phyloP scores from a whole-genome alignment of 2,797 vertebrate species.

The Coracias cyanogaster region DNA sequence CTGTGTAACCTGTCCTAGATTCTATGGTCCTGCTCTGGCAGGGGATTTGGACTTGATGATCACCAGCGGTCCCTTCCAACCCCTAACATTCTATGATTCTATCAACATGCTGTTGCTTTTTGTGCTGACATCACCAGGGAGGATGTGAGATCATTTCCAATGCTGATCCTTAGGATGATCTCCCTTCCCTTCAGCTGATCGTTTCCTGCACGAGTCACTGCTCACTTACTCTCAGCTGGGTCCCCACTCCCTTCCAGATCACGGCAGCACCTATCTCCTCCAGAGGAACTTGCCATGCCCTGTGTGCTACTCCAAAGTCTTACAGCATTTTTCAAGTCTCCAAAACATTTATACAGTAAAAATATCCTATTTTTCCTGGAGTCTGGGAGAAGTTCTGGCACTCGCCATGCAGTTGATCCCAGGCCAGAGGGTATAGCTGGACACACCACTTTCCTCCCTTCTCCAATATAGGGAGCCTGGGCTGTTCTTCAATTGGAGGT shows the following conservation, averaged over 20 bases:
- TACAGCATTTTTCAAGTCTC: not conserved
- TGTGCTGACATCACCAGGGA: not conserved
- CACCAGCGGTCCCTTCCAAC: too few species aligned
- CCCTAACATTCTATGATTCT: not conserved
- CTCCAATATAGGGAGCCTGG: not conserved
- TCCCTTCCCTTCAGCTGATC: not conserved
- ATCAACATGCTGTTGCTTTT: not conserved
- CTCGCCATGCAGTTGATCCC: fast-evolving
- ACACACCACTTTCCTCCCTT: not conserved
- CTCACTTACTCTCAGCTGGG: not conserved
- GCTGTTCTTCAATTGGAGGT: not conserved
- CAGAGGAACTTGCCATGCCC: not conserved
- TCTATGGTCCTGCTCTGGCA: too few species aligned
- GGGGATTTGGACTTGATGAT: too few species aligned
- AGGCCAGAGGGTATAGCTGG: not conserved
- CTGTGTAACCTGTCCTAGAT: too few species aligned
- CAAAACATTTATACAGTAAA: not conserved
- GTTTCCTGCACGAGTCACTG: not conserved
- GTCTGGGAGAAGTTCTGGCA: not conserved
- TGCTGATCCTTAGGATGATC: not conserved
- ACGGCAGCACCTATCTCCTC: not conserved
- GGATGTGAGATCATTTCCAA: not conserved
- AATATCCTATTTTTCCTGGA: not conserved
- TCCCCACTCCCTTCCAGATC: not conserved
- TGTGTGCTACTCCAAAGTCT: not conserved